Conservation (phyloP, 1,140 invertebrate genomes). For the Thaumetopoea pityocampa region DNA sequence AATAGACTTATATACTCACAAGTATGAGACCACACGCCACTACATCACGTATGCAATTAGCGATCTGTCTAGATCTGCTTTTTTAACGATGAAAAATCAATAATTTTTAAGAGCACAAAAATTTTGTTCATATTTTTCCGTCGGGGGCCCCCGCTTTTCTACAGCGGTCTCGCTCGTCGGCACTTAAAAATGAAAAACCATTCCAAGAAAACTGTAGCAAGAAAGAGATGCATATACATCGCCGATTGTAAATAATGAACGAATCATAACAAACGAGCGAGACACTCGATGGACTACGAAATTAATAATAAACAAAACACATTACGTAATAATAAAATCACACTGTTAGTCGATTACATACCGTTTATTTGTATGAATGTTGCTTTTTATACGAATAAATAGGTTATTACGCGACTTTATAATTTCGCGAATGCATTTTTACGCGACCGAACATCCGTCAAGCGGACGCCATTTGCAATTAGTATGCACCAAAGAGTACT, state of each 20-base stretch:
- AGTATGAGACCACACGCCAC: slow-evolving; percentile 26
- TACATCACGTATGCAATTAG: slow-evolving; percentile 59
- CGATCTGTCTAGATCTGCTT: slow-evolving; percentile 36
- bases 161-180: slow-evolving; percentile 49
- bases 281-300: slow-evolving; percentile 31
- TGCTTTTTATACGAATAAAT: slow-evolving; percentile 17
- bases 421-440: slow-evolving; percentile 51
- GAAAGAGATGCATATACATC: slow-evolving; percentile 60
- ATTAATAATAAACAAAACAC: slow-evolving; percentile 40
- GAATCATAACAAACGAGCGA: slow-evolving; percentile 65
- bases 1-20: slow-evolving; percentile 50
- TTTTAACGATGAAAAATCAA: slow-evolving; percentile 69
- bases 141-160: slow-evolving; percentile 44
- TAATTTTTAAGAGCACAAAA: slow-evolving; percentile 66
- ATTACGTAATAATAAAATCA: slow-evolving; percentile 39
- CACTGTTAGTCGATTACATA: slow-evolving; percentile 27
- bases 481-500: no score
- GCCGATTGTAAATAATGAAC: slow-evolving; percentile 61
- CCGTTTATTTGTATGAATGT: slow-evolving; percentile 28
- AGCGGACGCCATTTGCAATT: slow-evolving; percentile 50
- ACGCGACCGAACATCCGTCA: slow-evolving; percentile 46
- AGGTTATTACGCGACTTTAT: slow-evolving; percentile 35
- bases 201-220: slow-evolving; percentile 52
- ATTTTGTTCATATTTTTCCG: slow-evolving; percentile 72
- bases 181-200: slow-evolving; percentile 66